These are phyloP conservation scores for Andrena cerasifolii DNA, from an alignment of 1,140 invertebrate species.

Conservation along the genomic window DNA sequence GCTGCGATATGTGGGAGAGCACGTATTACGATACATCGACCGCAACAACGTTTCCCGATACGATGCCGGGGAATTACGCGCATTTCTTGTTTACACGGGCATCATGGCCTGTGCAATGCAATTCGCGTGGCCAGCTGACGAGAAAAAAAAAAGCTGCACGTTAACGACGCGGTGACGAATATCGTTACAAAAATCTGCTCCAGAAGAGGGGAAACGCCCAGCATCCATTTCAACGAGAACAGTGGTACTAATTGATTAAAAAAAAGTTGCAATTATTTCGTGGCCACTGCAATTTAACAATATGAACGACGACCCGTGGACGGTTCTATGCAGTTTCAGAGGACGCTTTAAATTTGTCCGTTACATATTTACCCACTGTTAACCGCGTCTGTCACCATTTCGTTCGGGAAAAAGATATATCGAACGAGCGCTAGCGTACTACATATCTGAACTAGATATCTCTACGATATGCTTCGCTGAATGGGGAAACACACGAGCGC, in stretches of 20 bases:
- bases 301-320: too few relatives aligned
- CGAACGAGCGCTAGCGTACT: background rate
- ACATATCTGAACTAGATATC: constrained; percentile 4
- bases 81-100: constrained; percentile 27
- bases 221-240: too few relatives aligned
- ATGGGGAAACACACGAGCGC: constrained; percentile 4
- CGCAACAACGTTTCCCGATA: constrained; percentile 22
- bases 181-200: too few relatives aligned
- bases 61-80: constrained; percentile 18
- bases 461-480: constrained; percentile 14
- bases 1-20: background rate
- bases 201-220: too few relatives aligned
- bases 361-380: background rate
- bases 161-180: background rate
- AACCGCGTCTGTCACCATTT: too few relatives aligned
- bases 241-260: too few relatives aligned
- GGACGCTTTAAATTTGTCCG: too few relatives aligned
- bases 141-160: background rate
- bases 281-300: too few relatives aligned
- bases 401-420: background rate
- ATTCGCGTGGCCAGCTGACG: background rate
- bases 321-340: too few relatives aligned
- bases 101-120: constrained; percentile 11
- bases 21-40: constrained; percentile 30
- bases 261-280: too few relatives aligned